Conservation (phyloP, 2,888 invertebrate species). For the Drosophila ezoana region DNA sequence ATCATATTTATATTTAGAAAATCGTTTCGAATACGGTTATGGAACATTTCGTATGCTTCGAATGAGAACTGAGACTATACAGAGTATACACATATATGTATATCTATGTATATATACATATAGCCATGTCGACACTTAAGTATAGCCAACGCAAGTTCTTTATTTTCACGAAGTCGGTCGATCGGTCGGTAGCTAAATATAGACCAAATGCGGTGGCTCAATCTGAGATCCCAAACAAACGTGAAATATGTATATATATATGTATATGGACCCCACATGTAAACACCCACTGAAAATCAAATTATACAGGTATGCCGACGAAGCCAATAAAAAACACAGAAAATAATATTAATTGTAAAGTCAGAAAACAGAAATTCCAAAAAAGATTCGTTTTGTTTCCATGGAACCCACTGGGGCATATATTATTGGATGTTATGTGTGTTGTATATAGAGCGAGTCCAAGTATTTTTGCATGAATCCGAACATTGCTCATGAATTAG, state of each 20-base stretch:
- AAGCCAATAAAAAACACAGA: slow-evolving; percentile 23
- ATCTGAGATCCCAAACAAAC: slow-evolving; percentile 40
- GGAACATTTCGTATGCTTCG: slow-evolving; percentile 67
- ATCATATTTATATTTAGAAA: slow-evolving; percentile 81
- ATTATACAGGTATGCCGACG: slow-evolving; percentile 52
- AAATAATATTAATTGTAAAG: slow-evolving; percentile 51
- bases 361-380: slow-evolving; percentile 49
- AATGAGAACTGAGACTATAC: slow-evolving; percentile 16
- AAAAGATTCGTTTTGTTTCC: slow-evolving; percentile 55
- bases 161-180: slow-evolving; percentile 68
- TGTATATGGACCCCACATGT: slow-evolving; percentile 8
- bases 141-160: slow-evolving; percentile 53
- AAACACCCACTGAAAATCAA: slow-evolving; percentile 47
- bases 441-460: slow-evolving; percentile 60
- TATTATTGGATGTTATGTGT: slow-evolving; percentile 74
- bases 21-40: slow-evolving; percentile 65
- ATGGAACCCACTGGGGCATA: slow-evolving; percentile 81
- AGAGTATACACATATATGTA: slow-evolving; percentile 10
- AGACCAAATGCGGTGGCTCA: slow-evolving; percentile 70
- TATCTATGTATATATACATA: slow-evolving; percentile 8
- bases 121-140: slow-evolving; percentile 25
- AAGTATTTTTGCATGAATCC: slow-evolving; percentile 26
- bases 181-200: slow-evolving; percentile 67
- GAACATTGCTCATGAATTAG: slow-evolving; percentile 58
- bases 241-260: background rate